Conservation (phyloP, 2,888 invertebrate species). For the Ommatoiulus sabulosus region DNA sequence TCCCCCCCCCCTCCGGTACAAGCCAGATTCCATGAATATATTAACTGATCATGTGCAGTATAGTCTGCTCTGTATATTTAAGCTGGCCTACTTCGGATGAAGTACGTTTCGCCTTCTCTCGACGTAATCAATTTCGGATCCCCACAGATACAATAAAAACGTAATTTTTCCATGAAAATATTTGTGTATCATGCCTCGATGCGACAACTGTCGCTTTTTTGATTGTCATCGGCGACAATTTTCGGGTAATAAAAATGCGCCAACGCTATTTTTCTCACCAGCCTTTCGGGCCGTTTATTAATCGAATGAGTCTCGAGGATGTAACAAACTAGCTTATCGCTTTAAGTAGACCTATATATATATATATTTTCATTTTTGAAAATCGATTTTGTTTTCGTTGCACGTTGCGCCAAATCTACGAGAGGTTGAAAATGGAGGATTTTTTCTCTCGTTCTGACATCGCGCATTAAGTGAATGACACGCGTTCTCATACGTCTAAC, state of each 20-base stretch:
- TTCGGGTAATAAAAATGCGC: not conserved
- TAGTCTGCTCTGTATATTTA: not conserved
- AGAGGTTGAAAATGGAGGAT: not conserved
- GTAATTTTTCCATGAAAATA: conserved; percentile 36
- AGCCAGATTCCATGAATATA: not conserved
- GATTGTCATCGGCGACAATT: not conserved
- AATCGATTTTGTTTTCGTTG: conserved; percentile 26
- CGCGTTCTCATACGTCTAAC: not conserved
- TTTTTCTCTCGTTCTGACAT: not conserved
- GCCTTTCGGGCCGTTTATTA: not conserved
- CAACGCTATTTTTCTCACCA: not conserved
- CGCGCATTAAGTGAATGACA: not conserved
- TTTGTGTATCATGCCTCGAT: conserved; percentile 25
- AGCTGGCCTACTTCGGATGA: not conserved
- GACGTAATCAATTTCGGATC: conserved; percentile 37
- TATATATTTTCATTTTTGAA: not conserved
- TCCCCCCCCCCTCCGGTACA: not conserved
- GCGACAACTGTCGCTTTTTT: not conserved
- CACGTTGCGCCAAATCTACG: not conserved
- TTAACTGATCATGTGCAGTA: not conserved
- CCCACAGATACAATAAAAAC: conserved; percentile 45
- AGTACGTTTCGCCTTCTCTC: not conserved
- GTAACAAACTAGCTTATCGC: conserved; percentile 36
- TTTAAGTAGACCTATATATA: conserved; percentile 12
- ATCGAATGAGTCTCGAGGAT: not conserved